Conservation (phyloP, 2,888 invertebrate genomes). For the Drosophila paranaensis region DNA sequence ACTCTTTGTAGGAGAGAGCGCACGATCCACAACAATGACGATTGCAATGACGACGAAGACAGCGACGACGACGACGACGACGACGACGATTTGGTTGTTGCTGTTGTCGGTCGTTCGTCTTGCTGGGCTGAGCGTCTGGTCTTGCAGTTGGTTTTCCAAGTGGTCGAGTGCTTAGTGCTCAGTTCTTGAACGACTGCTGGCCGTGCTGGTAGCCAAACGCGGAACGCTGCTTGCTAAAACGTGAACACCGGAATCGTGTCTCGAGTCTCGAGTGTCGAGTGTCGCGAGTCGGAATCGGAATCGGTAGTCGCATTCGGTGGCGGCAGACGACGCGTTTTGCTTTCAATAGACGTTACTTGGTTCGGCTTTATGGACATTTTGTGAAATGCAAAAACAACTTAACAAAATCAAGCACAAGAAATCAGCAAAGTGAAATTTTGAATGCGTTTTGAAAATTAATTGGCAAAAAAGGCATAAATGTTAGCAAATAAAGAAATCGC, state of each 20-base stretch:
- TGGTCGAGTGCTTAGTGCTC: constrained; percentile 43
- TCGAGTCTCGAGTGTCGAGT: constrained; percentile 10
- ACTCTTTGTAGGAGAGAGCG: constrained; percentile 18
- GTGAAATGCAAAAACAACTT: constrained; percentile 47
- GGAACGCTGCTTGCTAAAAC: constrained; percentile 38
- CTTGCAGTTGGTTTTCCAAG: constrained; percentile 54
- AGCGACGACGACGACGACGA: constrained; percentile 9
- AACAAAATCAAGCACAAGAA: constrained; percentile 30
- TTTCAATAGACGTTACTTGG: constrained; percentile 54
- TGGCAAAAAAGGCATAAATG: constrained; percentile 50
- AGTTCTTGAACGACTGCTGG: constrained; percentile 80
- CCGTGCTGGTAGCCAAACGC: constrained; percentile 68
- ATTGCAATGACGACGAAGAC: constrained; percentile 32
- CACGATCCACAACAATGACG: constrained; percentile 56
- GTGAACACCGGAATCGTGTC: constrained; percentile 28
- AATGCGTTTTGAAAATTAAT: constrained; percentile 57
- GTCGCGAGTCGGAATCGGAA: not conserved
- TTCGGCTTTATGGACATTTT: constrained; percentile 47
- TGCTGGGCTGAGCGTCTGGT: constrained; percentile 33
- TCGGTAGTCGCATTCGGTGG: constrained; percentile 14
- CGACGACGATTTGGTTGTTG: constrained; percentile 12
- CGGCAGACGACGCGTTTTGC: constrained; percentile 43
- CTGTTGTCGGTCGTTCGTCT: constrained; percentile 31
- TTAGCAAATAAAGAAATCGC: constrained; percentile 55
- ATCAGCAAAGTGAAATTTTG: constrained; percentile 62